phyloP scores from a whole-genome alignment of 2,113 vertebrate species.

The Boulengeromyrus knoepffleri region DNA sequence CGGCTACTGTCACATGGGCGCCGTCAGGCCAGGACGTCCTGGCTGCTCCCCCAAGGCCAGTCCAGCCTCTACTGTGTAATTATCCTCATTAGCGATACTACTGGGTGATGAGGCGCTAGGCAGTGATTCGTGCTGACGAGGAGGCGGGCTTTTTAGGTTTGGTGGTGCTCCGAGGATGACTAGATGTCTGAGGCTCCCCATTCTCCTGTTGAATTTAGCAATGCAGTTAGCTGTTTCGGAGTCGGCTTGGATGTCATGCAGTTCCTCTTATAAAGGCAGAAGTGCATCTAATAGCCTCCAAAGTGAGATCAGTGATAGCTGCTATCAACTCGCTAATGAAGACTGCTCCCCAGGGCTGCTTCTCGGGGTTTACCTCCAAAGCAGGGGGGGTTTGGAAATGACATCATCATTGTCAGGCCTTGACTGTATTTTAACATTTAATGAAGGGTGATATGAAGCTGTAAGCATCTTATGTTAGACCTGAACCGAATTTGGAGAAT shows the following conservation, averaged over 20 bases:
- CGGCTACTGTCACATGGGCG: neutral
- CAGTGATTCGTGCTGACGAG: neutral
- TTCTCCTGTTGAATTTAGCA: neutral
- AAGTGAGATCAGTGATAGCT: neutral
- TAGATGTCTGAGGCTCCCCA: neutral
- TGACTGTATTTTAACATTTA: constrained; percentile 8
- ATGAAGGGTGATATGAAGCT: constrained; percentile 31
- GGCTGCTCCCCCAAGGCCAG: neutral
- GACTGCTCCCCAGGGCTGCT: neutral
- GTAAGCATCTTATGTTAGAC: constrained; percentile 32
- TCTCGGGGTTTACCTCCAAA: neutral
- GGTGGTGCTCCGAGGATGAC: neutral
- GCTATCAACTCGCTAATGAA: neutral
- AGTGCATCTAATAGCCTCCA: neutral
- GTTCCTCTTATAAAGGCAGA: neutral
- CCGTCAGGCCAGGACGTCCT: neutral
- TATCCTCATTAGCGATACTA: neutral
- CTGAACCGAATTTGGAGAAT: constrained; percentile 33
- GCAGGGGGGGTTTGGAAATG: neutral
- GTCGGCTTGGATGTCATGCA: neutral
- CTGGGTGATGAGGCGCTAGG: neutral
- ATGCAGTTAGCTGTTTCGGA: neutral
- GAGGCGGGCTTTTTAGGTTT: neutral
- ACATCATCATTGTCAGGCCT: neutral
- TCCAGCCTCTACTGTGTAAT: neutral